Percentiles rank a stretch among this genome's conserved stretches.
Conservation (phyloP, 2,113 vertebrate genomes). For the Larimichthys polyactis region DNA sequence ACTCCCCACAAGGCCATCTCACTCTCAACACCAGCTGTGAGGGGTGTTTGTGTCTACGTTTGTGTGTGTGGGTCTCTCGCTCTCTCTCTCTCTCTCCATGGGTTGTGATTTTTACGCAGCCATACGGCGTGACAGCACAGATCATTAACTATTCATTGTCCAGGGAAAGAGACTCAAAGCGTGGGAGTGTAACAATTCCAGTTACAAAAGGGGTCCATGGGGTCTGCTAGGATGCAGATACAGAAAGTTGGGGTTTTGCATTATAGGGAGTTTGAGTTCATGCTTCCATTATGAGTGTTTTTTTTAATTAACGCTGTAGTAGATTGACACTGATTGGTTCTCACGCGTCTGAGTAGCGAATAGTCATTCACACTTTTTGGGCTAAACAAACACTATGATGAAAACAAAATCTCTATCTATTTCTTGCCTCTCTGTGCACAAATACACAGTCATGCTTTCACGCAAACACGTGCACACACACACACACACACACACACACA, state of each 20-base stretch:
- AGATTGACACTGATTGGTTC: conserved; percentile 12
- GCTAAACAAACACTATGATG: conserved; percentile 9
- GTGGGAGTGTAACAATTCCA: conserved; percentile 72
- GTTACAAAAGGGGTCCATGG: conserved; percentile 56
- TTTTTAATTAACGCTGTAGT: not conserved
- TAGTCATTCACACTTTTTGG: not conserved
- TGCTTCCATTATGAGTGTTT: not conserved
- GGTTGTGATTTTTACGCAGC: conserved; percentile 76
- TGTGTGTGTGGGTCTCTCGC: conserved; percentile 37
- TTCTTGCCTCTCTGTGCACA: not conserved
- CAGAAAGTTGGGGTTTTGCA: conserved; percentile 41
- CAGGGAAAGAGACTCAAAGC: conserved; percentile 70
- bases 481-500: conserved; percentile 25
- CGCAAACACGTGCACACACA: conserved; percentile 17
- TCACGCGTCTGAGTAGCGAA: not conserved
- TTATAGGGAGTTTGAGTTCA: conserved; percentile 22
- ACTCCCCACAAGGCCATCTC: conserved; percentile 77
- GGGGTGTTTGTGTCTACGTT: conserved; percentile 62
- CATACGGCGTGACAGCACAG: conserved; percentile 76
- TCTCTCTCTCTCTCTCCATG: conserved; percentile 54
- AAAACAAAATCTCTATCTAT: conserved; percentile 9
- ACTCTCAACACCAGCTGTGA: conserved; percentile 73
- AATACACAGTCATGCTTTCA: conserved; percentile 24
- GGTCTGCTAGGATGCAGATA: conserved; percentile 30
- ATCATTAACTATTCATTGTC: conserved; percentile 81